Conservation (phyloP, 2,888 invertebrate species). For the Tridacna gigas region DNA sequence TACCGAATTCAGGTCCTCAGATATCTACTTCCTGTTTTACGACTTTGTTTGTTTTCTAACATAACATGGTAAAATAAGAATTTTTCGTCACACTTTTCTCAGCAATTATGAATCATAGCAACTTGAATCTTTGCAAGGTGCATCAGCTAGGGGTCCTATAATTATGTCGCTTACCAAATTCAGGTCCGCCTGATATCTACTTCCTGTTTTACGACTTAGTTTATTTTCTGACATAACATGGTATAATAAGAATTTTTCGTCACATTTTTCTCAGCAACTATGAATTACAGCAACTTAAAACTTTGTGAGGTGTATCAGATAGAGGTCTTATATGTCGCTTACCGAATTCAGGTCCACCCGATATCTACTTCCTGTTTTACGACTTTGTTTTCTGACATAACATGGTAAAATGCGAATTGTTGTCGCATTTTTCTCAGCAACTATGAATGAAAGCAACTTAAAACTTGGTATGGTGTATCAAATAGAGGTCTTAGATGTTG, state of each 20-base stretch:
- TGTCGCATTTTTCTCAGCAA: not conserved
- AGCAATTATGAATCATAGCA: too few relatives aligned
- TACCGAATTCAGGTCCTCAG: too few relatives aligned
- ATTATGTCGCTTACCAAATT: too few relatives aligned
- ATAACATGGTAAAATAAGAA: too few relatives aligned
- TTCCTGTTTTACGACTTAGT: too few relatives aligned
- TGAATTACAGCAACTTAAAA: not conserved
- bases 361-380: slow-evolving; percentile 1
- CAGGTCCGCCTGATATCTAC: too few relatives aligned
- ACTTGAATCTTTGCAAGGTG: too few relatives aligned
- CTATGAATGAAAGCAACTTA: not conserved
- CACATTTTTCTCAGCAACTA: slow-evolving; percentile 9
- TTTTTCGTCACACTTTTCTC: too few relatives aligned
- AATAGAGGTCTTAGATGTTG: not conserved
- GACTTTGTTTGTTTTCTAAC: too few relatives aligned
- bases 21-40: too few relatives aligned
- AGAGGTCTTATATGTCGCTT: not conserved
- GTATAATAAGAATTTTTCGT: not conserved
- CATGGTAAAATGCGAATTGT: not conserved
- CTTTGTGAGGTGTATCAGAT: not conserved
- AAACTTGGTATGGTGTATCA: slow-evolving; percentile 1
- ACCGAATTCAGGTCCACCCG: not conserved
- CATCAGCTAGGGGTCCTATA: too few relatives aligned
- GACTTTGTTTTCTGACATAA: not conserved
- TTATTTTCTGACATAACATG: not conserved